These are phyloP conservation scores for Drosophila eohydei DNA, from an alignment of 2,888 invertebrate genomes.

Conservation along the genomic window DNA sequence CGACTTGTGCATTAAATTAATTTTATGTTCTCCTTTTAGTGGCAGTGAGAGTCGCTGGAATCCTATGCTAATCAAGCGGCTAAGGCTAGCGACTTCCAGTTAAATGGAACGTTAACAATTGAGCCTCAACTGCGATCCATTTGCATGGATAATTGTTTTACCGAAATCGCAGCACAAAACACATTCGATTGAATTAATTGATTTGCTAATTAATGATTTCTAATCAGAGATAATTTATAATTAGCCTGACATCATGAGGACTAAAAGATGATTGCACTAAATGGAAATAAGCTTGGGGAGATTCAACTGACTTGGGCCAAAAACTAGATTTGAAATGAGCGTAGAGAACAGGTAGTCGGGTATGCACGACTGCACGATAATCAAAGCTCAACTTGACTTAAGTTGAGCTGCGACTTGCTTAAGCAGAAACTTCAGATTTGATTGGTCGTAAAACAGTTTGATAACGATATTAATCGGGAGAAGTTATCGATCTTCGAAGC, in stretches of 20 bases:
- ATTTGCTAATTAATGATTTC: slow-evolving; percentile 6
- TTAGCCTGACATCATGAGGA: too few species aligned
- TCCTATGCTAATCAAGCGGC: slow-evolving; percentile 12
- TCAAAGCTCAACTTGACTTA: too few species aligned
- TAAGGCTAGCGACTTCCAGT: background rate
- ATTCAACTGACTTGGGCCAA: too few species aligned
- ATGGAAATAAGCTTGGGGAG: too few species aligned
- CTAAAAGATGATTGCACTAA: background rate
- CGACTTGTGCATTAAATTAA: slow-evolving; percentile 52
- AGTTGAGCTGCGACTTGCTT: too few species aligned
- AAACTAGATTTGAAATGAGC: background rate
- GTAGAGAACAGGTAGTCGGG: too few species aligned
- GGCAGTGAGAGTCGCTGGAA: background rate
- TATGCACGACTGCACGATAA: background rate
- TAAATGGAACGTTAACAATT: background rate
- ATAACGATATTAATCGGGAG: too few species aligned
- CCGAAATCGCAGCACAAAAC: background rate
- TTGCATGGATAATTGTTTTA: slow-evolving; percentile 16
- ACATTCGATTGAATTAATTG: slow-evolving; percentile 11
- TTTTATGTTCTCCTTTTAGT: slow-evolving; percentile 22
- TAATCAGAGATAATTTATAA: background rate
- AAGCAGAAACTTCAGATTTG: too few species aligned
- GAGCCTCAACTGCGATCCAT: background rate
- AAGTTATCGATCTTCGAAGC: too few species aligned
- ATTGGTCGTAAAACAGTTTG: too few species aligned